A percentile compares a stretch with the other conserved stretches of the same genome.
phyloP scores from a whole-genome alignment of 2,888 invertebrate species.

The Petrolisthes manimaculis region DNA sequence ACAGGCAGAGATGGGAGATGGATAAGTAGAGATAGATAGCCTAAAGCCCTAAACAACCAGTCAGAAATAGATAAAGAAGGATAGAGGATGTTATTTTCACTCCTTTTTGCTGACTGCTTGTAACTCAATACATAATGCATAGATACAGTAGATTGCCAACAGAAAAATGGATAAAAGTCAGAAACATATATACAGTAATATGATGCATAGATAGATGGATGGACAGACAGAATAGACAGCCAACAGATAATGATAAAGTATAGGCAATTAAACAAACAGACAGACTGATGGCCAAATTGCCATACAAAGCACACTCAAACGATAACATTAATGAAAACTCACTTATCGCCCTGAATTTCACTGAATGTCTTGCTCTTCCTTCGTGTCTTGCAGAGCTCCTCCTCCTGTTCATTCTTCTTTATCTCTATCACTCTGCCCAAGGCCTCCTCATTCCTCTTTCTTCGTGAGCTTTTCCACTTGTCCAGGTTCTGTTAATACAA shows the following conservation, averaged over 20 bases:
- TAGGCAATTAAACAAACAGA: neutral
- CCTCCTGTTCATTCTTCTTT: conserved; percentile 86
- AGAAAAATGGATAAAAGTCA: too few relatives aligned
- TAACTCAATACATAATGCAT: too few relatives aligned
- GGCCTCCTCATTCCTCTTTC: conserved; percentile 91
- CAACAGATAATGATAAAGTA: neutral
- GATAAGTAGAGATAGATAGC: too few relatives aligned
- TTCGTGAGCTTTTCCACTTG: conserved; percentile 92
- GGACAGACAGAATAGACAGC: neutral
- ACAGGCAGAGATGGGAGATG: too few relatives aligned
- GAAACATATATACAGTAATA: neutral
- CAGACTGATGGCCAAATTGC: neutral
- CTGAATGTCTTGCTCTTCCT: conserved; percentile 92
- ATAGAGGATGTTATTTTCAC: too few relatives aligned
- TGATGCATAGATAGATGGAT: neutral
- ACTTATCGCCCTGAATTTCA: conserved; percentile 86
- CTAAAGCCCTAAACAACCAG: too few relatives aligned
- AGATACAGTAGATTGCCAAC: too few relatives aligned
- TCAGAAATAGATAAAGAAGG: too few relatives aligned
- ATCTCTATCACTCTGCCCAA: conserved; percentile 91
- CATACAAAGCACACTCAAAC: neutral
- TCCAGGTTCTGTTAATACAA: conserved; percentile 81
- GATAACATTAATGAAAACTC: conserved; percentile 33
- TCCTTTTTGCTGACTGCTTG: too few relatives aligned
- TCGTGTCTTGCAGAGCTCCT: conserved; percentile 77